Percentiles rank a stretch among this genome's conserved stretches.
phyloP scores from a whole-genome alignment of 2,797 vertebrate genomes.

The Euphonia xanthogaster region DNA sequence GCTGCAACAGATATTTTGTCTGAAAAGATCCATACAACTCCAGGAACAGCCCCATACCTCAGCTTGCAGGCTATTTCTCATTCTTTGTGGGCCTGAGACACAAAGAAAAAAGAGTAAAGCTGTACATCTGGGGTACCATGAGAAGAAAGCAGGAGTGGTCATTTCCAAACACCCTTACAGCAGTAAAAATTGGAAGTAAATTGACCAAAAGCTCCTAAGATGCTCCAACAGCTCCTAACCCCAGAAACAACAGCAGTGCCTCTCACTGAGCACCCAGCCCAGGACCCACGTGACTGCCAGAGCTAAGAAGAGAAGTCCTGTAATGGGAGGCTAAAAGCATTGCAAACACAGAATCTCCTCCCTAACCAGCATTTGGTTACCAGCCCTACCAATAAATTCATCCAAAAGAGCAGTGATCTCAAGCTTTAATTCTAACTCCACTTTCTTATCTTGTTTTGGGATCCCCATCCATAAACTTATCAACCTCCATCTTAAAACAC shows the following conservation, averaged over 20 bases:
- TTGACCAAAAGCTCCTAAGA: background rate
- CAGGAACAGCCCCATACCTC: background rate
- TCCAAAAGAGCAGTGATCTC: background rate
- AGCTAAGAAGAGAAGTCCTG: background rate
- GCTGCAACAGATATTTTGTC: background rate
- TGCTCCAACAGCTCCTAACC: background rate
- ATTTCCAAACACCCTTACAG: background rate
- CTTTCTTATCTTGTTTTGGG: background rate
- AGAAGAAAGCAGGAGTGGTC: background rate
- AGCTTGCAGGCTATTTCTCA: background rate
- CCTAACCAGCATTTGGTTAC: background rate
- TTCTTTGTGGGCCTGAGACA: background rate
- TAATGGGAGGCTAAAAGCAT: background rate
- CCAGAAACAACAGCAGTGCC: background rate
- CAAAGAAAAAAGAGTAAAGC: background rate
- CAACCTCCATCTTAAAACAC: constrained; percentile 12
- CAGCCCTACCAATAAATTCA: background rate
- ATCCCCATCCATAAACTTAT: background rate
- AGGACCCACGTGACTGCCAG: background rate
- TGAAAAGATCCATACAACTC: background rate
- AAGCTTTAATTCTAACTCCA: background rate
- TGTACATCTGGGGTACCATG: background rate
- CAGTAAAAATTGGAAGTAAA: background rate
- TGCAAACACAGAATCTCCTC: background rate
- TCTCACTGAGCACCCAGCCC: background rate